These are phyloP conservation scores for Atethmia centrago DNA, from an alignment of 2,888 invertebrate genomes.

Conservation along the genomic window DNA sequence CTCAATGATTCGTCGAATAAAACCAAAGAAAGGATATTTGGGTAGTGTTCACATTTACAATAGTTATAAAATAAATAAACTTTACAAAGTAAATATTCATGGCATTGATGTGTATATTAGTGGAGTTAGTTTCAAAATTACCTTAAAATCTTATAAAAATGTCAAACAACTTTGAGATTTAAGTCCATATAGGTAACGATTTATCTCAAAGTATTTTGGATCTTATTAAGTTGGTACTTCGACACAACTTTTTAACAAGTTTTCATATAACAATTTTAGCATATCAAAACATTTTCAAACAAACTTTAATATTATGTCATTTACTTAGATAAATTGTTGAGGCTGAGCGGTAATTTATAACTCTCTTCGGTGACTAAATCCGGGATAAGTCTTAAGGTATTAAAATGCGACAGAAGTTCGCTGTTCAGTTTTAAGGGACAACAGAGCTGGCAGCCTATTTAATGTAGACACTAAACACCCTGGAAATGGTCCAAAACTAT, in stretches of 20 bases:
- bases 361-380: constrained; percentile 30
- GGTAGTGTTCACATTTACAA: too few species aligned
- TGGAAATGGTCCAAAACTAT: constrained; percentile 70
- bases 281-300: constrained; percentile 19
- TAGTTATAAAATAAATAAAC: too few species aligned
- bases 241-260: constrained; percentile 14
- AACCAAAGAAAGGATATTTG: too few species aligned
- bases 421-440: constrained; percentile 66
- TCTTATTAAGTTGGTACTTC: not conserved
- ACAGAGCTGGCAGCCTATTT: constrained; percentile 69
- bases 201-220: not conserved
- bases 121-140: not conserved
- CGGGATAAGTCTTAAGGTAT: constrained; percentile 53
- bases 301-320: constrained; percentile 40
- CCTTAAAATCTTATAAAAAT: not conserved
- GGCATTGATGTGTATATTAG: not conserved
- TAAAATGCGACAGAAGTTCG: constrained; percentile 60
- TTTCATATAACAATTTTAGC: constrained; percentile 4
- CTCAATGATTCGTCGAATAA: too few species aligned
- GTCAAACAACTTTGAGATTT: not conserved
- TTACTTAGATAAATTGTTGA: constrained; percentile 35
- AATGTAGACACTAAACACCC: constrained; percentile 71
- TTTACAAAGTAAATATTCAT: too few species aligned
- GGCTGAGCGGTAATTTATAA: constrained; percentile 44
- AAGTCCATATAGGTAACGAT: not conserved